Conservation (phyloP, 2,888 invertebrate genomes). For the Beris chalybata region DNA sequence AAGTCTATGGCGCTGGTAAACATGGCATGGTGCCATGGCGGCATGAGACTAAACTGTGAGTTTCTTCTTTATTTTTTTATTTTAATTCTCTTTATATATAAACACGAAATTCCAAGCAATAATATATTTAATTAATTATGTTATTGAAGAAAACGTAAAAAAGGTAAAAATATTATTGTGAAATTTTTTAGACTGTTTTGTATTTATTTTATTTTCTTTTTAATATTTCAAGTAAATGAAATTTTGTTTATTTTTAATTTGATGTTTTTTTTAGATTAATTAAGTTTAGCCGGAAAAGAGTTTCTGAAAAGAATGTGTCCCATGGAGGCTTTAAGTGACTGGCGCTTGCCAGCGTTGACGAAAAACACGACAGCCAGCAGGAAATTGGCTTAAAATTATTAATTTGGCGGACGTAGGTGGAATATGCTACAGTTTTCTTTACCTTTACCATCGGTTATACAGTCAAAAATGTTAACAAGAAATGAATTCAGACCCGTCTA, state of each 20-base stretch:
- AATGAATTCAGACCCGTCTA: too few relatives aligned
- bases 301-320: too few relatives aligned
- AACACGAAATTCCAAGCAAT: conserved; percentile 2
- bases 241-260: conserved; percentile 24
- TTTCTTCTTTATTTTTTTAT: neutral
- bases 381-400: too few relatives aligned
- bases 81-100: neutral
- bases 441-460: too few relatives aligned
- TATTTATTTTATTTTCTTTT: conserved; percentile 24
- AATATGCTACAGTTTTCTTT: too few relatives aligned
- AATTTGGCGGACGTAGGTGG: too few relatives aligned
- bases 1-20: conserved; percentile 42
- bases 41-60: conserved; percentile 45
- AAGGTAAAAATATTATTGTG: conserved; percentile 2
- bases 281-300: too few relatives aligned
- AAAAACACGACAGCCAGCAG: too few relatives aligned
- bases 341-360: too few relatives aligned
- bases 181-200: conserved; percentile 28
- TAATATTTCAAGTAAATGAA: conserved; percentile 14
- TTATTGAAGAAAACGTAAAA: neutral
- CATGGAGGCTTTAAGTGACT: too few relatives aligned
- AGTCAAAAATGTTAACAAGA: too few relatives aligned
- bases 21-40: conserved; percentile 42
- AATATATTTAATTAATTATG: neutral
- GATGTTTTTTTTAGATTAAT: too few relatives aligned